Conservation (phyloP, 2,888 invertebrate genomes). For the Latrodectus elegans region DNA sequence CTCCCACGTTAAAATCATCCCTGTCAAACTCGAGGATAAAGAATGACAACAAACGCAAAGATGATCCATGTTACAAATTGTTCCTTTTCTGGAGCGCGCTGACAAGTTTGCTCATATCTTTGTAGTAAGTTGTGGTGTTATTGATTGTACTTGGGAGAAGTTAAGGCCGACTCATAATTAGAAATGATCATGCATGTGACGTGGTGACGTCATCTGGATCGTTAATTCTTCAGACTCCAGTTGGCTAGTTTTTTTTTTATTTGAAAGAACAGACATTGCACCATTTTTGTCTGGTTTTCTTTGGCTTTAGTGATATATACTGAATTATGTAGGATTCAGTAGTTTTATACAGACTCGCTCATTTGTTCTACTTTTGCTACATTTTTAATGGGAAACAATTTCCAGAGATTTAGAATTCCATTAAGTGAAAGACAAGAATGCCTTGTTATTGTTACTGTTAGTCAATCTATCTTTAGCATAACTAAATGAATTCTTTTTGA, state of each 20-base stretch:
- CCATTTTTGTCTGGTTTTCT: no score
- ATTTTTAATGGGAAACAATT: no score
- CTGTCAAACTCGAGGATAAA: constrained; percentile 2
- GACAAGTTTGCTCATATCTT: constrained; percentile 27
- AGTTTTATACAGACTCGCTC: no score
- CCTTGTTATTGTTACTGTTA: no score
- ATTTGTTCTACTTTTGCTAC: no score
- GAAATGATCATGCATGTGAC: constrained; percentile 49
- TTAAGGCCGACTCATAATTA: constrained; percentile 38
- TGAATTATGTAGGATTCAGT: no score
- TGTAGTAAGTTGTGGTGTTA: constrained; percentile 32
- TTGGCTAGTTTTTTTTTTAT: constrained; percentile 20
- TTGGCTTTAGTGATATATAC: no score
- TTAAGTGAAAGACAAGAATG: no score
- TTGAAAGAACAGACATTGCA: background rate
- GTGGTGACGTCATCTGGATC: constrained; percentile 42
- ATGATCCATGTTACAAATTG: constrained; percentile 32
- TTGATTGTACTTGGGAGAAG: constrained; percentile 30
- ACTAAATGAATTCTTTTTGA: no score
- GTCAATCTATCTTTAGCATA: no score
- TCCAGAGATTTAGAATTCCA: no score
- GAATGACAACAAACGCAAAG: constrained; percentile 4
- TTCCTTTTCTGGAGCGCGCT: background rate
- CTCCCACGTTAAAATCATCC: constrained; percentile 30
- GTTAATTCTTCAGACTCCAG: constrained; percentile 24